These are phyloP conservation scores for Lasioglossum malachurum DNA, from an alignment of 2,888 invertebrate species.

Conservation along the genomic window DNA sequence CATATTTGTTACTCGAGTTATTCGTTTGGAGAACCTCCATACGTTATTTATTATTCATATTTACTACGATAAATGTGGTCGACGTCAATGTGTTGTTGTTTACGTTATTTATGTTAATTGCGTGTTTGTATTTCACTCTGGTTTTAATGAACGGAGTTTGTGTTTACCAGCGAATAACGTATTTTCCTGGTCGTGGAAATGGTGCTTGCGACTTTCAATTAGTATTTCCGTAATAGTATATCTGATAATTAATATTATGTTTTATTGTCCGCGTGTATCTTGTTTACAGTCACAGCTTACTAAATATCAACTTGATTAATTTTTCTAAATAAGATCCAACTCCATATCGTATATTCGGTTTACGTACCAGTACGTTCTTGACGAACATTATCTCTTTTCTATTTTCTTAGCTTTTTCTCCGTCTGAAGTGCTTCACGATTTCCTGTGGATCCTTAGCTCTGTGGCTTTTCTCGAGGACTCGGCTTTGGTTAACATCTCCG, in stretches of 20 bases:
- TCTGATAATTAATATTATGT: neutral
- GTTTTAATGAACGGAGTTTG: neutral
- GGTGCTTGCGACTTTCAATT: neutral
- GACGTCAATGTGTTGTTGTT: neutral
- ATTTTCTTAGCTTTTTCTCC: neutral
- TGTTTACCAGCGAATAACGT: neutral
- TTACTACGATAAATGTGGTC: neutral
- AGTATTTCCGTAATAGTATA: neutral
- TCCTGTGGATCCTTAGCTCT: neutral
- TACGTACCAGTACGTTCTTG: neutral
- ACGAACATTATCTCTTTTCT: neutral
- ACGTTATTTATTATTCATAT: neutral
- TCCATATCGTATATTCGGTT: too few relatives aligned
- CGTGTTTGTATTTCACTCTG: neutral
- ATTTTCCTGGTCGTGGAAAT: neutral
- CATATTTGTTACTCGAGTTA: neutral
- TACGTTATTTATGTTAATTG: neutral
- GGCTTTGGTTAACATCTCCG: neutral
- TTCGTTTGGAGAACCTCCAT: neutral
- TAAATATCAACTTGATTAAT: too few relatives aligned
- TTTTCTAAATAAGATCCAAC: too few relatives aligned
- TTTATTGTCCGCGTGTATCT: neutral
- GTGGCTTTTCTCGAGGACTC: neutral
- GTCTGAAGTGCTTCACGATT: neutral
- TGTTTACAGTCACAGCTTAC: too few relatives aligned